A percentile compares a stretch with the other conserved stretches of the same genome.
Evolutionary conservation across 1,140 invertebrate genomes (phyloP).

Genomic region (Euura saliciscinereae): DNA sequence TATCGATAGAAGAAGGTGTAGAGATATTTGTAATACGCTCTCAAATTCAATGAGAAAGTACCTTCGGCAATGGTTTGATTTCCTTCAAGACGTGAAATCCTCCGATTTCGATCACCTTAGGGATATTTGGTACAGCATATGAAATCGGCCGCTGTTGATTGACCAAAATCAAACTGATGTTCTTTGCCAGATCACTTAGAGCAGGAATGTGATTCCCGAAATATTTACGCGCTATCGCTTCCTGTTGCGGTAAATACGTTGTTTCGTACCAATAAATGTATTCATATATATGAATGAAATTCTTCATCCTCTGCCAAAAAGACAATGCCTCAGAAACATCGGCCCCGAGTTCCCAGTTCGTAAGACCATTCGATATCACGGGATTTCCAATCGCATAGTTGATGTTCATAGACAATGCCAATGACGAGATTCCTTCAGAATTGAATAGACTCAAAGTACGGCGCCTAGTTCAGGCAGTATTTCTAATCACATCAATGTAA

Average conservation of each 20-base stretch:
- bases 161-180: conserved; percentile 48
- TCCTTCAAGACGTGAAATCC: conserved; percentile 54
- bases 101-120: conserved; percentile 61
- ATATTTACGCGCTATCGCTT: conserved; percentile 44
- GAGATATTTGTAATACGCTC: too few species aligned
- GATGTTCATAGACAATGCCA: not conserved
- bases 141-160: conserved; percentile 49
- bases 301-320: not conserved
- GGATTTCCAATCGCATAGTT: not conserved
- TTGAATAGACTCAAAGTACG: too few species aligned
- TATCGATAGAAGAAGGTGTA: too few species aligned
- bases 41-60: too few species aligned
- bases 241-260: not conserved
- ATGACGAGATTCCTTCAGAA: not conserved
- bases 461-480: not conserved
- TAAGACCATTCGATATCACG: not conserved
- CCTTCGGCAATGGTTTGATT: conserved; percentile 17
- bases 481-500: not conserved
- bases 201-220: conserved; percentile 37
- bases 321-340: not conserved
- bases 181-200: conserved; percentile 37
- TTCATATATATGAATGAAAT: not conserved
- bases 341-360: not conserved
- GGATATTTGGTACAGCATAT: conserved; percentile 59
- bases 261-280: not conserved